Conservation (phyloP, 2,113 vertebrate genomes). For the Malurus melanocephalus region DNA sequence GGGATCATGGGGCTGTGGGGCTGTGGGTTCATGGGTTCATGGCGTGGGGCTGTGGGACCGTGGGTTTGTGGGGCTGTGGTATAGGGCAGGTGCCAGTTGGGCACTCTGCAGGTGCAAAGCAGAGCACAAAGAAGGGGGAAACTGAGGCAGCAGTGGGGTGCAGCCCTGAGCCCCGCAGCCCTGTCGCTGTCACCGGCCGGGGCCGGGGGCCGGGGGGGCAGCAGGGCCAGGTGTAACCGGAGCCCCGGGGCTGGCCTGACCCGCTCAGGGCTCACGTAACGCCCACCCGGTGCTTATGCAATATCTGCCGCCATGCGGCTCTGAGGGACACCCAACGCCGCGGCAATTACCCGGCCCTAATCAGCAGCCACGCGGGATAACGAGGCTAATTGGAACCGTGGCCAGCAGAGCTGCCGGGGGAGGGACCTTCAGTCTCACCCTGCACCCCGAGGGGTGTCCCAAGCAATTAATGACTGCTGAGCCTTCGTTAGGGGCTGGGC, state of each 20-base stretch:
- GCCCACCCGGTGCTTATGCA: neutral
- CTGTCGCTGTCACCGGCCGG: neutral
- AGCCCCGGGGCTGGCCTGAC: neutral
- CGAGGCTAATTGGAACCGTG: slow-evolving; percentile 33
- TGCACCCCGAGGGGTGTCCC: neutral
- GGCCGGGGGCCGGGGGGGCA: neutral
- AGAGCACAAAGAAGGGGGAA: neutral
- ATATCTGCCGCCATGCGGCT: neutral
- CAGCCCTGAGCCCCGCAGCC: rapidly evolving
- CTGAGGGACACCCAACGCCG: neutral
- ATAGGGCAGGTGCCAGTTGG: neutral
- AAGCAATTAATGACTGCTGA: slow-evolving; percentile 3
- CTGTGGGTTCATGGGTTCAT: too few species aligned
- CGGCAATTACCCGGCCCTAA: slow-evolving; percentile 21
- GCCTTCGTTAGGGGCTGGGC: neutral
- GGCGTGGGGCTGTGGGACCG: neutral
- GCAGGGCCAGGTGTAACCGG: neutral
- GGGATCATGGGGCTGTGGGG: neutral
- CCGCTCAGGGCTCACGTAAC: neutral
- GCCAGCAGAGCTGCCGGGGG: neutral
- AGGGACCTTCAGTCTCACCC: neutral
- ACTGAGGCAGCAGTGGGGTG: neutral
- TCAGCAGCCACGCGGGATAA: neutral
- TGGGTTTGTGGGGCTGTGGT: neutral
- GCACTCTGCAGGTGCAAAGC: neutral